Evolutionary conservation across 2,888 invertebrate genomes (phyloP).

Genomic region (Caenorhabditis sinica): DNA sequence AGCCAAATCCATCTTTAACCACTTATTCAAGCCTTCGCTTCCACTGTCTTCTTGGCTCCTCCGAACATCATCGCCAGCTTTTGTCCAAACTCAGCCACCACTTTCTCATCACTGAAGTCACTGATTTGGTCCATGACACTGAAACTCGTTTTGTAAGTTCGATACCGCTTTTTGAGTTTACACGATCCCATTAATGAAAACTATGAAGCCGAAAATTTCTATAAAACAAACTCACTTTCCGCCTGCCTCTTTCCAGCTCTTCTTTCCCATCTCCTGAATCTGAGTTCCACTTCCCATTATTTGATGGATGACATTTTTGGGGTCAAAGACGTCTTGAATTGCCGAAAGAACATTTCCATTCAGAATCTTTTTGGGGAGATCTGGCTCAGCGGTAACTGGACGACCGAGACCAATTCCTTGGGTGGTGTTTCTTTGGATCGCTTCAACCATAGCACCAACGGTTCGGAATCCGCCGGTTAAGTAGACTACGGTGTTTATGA

Average conservation of each 20-base stretch:
- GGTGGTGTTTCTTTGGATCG: slow-evolving; percentile 65
- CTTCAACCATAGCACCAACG: slow-evolving; percentile 70
- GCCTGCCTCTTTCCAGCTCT: slow-evolving; percentile 26
- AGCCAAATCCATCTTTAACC: too few species aligned
- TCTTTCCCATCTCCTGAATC: slow-evolving; percentile 66
- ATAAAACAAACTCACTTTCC: slow-evolving; percentile 26
- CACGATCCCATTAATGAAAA: too few species aligned
- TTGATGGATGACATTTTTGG: slow-evolving; percentile 20
- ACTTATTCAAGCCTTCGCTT: too few species aligned
- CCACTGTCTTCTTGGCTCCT: too few species aligned
- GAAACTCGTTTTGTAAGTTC: too few species aligned
- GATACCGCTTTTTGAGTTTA: too few species aligned
- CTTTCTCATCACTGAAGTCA: neutral
- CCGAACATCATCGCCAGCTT: too few species aligned
- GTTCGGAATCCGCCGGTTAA: slow-evolving; percentile 77
- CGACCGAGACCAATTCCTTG: slow-evolving; percentile 75
- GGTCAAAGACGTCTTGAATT: slow-evolving; percentile 53
- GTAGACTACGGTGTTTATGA: slow-evolving; percentile 67
- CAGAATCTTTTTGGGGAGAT: slow-evolving; percentile 73
- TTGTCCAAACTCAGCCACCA: neutral
- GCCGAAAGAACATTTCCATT: slow-evolving; percentile 48
- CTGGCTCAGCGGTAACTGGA: slow-evolving; percentile 75
- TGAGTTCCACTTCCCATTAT: slow-evolving; percentile 60
- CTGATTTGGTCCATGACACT: slow-evolving; percentile 17
- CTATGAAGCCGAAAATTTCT: too few species aligned